These are phyloP conservation scores for Propithecus perrieri DNA, from an alignment of 2,797 vertebrate species.

Conservation along the genomic window DNA sequence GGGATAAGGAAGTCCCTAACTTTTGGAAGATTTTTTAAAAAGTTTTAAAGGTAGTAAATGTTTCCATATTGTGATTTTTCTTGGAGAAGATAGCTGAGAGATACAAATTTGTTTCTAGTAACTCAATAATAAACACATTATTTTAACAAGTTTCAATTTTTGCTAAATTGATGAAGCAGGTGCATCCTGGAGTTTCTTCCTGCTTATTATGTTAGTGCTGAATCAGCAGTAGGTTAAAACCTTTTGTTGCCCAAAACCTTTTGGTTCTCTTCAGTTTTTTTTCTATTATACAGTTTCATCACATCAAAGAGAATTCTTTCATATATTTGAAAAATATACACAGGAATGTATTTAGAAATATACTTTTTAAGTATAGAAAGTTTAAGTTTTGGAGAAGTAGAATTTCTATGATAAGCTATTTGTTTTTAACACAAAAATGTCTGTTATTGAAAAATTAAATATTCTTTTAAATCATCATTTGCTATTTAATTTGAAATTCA, in stretches of 20 bases:
- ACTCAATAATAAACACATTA: background rate
- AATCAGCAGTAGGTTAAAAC: background rate
- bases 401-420: background rate
- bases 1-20: background rate
- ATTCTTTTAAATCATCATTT: background rate
- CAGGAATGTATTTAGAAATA: background rate
- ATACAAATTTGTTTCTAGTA: background rate
- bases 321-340: background rate
- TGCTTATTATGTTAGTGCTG: background rate
- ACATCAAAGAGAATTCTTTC: conserved; percentile 8
- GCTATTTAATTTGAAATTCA: conserved; percentile 7
- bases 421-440: conserved; percentile 21
- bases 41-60: background rate
- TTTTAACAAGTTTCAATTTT: background rate
- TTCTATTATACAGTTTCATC: background rate
- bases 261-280: background rate
- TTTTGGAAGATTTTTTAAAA: conserved; percentile 30
- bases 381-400: background rate
- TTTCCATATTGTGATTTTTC: background rate
- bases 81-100: background rate
- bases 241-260: background rate
- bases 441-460: background rate
- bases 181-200: background rate
- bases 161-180: background rate
- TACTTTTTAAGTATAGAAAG: background rate